phyloP scores from a whole-genome alignment of 2,797 vertebrate species.

The Cynodonichthys magdalenae region DNA sequence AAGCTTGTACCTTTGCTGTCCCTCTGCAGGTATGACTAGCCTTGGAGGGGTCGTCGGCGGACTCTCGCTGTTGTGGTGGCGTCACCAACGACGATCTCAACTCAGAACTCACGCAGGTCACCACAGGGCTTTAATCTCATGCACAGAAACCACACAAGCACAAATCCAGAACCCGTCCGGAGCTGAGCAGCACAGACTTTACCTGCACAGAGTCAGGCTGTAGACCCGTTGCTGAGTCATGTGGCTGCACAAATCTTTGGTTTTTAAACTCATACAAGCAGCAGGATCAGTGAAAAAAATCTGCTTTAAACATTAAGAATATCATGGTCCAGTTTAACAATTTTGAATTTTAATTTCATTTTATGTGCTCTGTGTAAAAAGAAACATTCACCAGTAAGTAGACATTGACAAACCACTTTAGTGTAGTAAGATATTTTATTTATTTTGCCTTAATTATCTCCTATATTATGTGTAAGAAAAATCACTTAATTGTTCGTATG shows the following conservation, averaged over 20 bases:
- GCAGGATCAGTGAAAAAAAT: no score
- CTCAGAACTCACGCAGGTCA: slow-evolving; percentile 88
- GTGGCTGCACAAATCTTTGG: no score
- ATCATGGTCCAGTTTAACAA: background rate
- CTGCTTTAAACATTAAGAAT: no score
- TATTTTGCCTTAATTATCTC: slow-evolving; percentile 23
- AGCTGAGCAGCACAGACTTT: slow-evolving; percentile 11
- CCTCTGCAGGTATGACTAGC: slow-evolving; percentile 91
- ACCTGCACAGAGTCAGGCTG: background rate
- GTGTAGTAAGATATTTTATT: background rate
- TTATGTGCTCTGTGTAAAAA: background rate
- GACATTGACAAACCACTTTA: slow-evolving; percentile 17
- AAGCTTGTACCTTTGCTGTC: background rate
- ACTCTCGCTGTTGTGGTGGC: slow-evolving; percentile 71
- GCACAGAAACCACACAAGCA: slow-evolving; percentile 7
- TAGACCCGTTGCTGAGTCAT: background rate
- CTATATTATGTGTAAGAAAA: background rate
- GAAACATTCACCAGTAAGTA: slow-evolving; percentile 7
- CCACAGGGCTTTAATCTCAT: slow-evolving; percentile 76
- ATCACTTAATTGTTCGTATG: slow-evolving; percentile 24
- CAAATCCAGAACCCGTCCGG: slow-evolving; percentile 1
- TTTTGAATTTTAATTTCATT: no score
- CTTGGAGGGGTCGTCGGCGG: slow-evolving; percentile 89
- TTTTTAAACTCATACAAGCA: no score
- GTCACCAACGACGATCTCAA: slow-evolving; percentile 82